Evolutionary conservation across 2,888 invertebrate genomes (phyloP), one percentile per base, ranked within the genome.

Genomic region (Papilio demoleus): DNA sequence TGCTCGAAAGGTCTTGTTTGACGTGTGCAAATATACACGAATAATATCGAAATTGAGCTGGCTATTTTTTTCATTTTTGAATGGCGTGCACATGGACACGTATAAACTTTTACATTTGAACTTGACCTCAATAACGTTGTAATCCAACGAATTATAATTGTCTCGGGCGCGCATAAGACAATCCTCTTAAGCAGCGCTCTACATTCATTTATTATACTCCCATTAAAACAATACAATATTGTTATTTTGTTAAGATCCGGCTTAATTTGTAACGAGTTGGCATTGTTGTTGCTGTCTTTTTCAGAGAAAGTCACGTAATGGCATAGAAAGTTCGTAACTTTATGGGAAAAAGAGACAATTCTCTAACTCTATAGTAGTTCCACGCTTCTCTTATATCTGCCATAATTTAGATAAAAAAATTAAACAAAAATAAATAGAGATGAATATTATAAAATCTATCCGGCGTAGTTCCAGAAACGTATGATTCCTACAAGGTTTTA

Each of bases 161-260:
- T 42, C 4, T 1, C 42, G 4, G 42, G 11, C 14, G n/a, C 17
- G 14, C 17, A 9, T 61, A 61, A 61, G 27, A 60, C 14, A 40
- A 60, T 0, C 12, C 27, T 27, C 42, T 40, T 27, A 38, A 19
- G 40, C 24, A 42, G 27, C 40, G 27, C 8, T n/a, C 9, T 38
- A 8, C 12, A 40, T 42, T 40, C 27, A 42, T 24, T 61, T 61
- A 61, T 40, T 42, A 42, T 42, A 61, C 42, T 17, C 31, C 2
- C 24, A 27, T 27, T 27, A 42, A 60, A 40, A 60, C 60, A 60
- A 61, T 42, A 27, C 50, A 60, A 60, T 27, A 61, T 31, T 61
- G 2, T 61, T 27, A 31, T 61, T 61, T 27, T 61, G 17, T 19
- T 45, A 31, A 17, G 17, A 17, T 61, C 42, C 17, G 4, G 27